A percentile compares a stretch with the other conserved stretches of the same genome.
Evolutionary conservation across 2,797 vertebrate genomes (phyloP).

Genomic region (Synanceia verrucosa): DNA sequence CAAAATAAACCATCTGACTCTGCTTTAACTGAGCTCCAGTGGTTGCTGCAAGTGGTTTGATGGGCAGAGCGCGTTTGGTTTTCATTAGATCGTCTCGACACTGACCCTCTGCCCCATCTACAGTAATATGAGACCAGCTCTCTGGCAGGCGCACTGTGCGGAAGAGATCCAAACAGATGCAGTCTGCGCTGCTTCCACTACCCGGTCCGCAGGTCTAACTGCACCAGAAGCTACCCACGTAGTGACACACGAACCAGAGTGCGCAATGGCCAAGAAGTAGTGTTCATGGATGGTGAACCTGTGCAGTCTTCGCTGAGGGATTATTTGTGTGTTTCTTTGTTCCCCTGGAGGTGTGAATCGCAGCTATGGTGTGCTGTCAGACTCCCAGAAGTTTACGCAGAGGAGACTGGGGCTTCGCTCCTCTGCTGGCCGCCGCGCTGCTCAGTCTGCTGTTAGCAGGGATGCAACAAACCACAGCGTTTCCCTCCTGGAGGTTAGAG

Average conservation of each 20-base stretch:
- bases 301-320: slow-evolving; percentile 55
- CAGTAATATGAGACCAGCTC: slow-evolving; percentile 80
- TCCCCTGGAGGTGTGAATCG: slow-evolving; percentile 63
- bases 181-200: slow-evolving; percentile 52
- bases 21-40: slow-evolving; percentile 13
- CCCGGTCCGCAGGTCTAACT: slow-evolving; percentile 53
- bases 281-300: slow-evolving; percentile 57
- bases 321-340: slow-evolving; percentile 13
- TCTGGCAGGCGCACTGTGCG: slow-evolving; percentile 65
- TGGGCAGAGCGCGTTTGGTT: slow-evolving; percentile 69
- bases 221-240: slow-evolving; percentile 3
- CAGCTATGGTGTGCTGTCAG: slow-evolving; percentile 72
- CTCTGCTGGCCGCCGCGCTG: slow-evolving; percentile 73
- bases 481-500: slow-evolving; percentile 82
- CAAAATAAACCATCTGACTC: slow-evolving; percentile 31
- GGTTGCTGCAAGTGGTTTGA: slow-evolving; percentile 47
- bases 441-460: slow-evolving; percentile 74
- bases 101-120: slow-evolving; percentile 76
- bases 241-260: not conserved
- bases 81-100: slow-evolving; percentile 75
- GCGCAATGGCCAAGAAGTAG: slow-evolving; percentile 62
- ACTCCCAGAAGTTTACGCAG: slow-evolving; percentile 59
- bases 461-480: slow-evolving; percentile 77
- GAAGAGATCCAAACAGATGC: slow-evolving; percentile 67
- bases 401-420: slow-evolving; percentile 50